Evolutionary conservation across 2,797 vertebrate genomes (phyloP), one percentile per base, ranked within the genome.

Genomic region (Acrocephalus scirpaceus): DNA sequence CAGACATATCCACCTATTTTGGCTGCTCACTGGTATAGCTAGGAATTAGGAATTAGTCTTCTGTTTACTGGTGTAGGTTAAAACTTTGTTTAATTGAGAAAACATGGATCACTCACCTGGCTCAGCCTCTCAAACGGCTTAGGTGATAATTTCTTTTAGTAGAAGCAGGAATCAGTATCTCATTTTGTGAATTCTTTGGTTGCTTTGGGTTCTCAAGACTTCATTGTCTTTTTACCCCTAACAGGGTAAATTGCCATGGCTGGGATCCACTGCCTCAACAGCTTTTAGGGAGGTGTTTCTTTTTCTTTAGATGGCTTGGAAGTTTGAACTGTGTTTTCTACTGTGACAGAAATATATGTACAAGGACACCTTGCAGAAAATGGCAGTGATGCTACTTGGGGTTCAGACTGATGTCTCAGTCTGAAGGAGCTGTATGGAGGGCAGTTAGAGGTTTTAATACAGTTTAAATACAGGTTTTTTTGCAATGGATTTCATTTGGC

Each of bases 1-100:
- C 30, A 34, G 57, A 22, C 11, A 4, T 7, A 22, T 2, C 40
- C 25, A 5, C 1, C 3, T 51, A 0, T 27, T 79, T 30, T 72
- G 47, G 47, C 32, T 64, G 60, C 56, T 66, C 32, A 2, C 15
- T 70, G 32, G 19, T 76, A 47, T 54, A 66, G 25, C 25, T 48
- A 12, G 48, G 56, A 50, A n/a, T 56, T 53, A 30, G 22, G 60
- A 48, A 32, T 53, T 47, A 36, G 23, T 23, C 26, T 48, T 51
- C 12, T 8, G 26, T 11, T 72, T 53, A 26, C 15, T 71, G 12
- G 6, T 36, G 36, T 17, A 26, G 60, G 40, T 45, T 66, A 66
- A 44, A 70, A 17, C 4, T 42, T 62, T 17, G 10, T 45, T 79
- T 25, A 29, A 32, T 9, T 84, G 57, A 38, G 16, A 42, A 25